Base-by-base conservation (phyloP, 64 coral and sea anemone genomes). In the Stylophora pistillata region DNA sequence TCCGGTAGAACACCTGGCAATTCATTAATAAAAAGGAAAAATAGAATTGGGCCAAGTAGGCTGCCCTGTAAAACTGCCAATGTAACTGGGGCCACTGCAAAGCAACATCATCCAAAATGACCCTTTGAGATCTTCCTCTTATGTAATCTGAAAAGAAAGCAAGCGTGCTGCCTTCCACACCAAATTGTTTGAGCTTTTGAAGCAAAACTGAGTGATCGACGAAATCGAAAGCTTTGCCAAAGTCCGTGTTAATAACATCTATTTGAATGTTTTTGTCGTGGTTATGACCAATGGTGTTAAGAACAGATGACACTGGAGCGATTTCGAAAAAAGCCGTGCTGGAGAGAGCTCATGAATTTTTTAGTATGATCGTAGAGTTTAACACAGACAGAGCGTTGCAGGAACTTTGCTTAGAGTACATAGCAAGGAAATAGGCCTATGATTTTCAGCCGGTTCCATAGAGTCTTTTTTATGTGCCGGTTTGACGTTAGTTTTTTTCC, bases 221-320 rank as follows among this genome's bases (percentile, higher is more conserved):
- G 23, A 52, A 73, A 56, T 88, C 85, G 68, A 92, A 92, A 13
- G 91, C 76, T 92, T 92, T 87, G 66, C 69, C 33, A 85, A 92
- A 92, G 78, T 93, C 85, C 53, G 88, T 34, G 73, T 93, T 88
- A 9, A 88, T 21, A 60, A 93, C 63, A 73, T 88, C 91, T 55
- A 58, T 77, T 70, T 88, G 68, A 81, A 75, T 88, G 85, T 88
- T 87, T 72, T 86, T 71, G 31, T 90, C 88, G 54, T 90, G 87
- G 54, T 55, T 17, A 86, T 89, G 71, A 78, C 80, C 92, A 32
- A 89, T 86, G 69, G 58, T 41, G 59, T 86, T 80, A 47, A 86
- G 80, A 10, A 94, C 73, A 74, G 78, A 71, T 13, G 52, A 89
- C 61, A 57, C 78, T 89, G 32, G 92, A 89, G 32, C 86, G 64